phyloP scores from a whole-genome alignment of 2,888 invertebrate genomes.

The Leptinotarsa tumamoca region DNA sequence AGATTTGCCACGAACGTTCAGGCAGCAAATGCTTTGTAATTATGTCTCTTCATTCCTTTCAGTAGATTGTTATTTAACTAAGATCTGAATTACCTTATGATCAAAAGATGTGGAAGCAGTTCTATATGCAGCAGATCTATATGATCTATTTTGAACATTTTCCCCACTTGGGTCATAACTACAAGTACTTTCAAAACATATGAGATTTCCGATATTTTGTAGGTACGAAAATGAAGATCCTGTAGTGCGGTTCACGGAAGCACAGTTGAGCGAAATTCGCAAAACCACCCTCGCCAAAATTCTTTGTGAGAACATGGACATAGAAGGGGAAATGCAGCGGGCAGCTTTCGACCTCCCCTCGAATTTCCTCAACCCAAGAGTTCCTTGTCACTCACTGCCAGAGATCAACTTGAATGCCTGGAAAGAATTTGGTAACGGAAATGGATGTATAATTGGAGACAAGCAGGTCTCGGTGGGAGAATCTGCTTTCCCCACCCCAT shows the following conservation, averaged over 20 bases:
- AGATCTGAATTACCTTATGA: too few relatives aligned
- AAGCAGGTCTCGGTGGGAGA: constrained; percentile 83
- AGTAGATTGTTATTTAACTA: too few relatives aligned
- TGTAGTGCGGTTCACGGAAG: constrained; percentile 83
- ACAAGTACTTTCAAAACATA: too few relatives aligned
- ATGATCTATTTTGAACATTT: too few relatives aligned
- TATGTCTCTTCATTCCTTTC: too few relatives aligned
- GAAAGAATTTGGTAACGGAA: constrained; percentile 76
- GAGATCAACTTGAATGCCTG: constrained; percentile 85
- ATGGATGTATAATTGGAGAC: constrained; percentile 86
- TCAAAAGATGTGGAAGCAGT: too few relatives aligned
- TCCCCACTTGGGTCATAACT: too few relatives aligned
- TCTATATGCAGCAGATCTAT: too few relatives aligned
- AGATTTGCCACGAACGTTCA: too few relatives aligned
- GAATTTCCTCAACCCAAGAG: constrained; percentile 87
- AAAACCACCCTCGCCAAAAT: constrained; percentile 88
- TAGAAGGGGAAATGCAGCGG: constrained; percentile 86
- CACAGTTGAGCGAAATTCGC: constrained; percentile 88
- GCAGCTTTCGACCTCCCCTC: constrained; percentile 92
- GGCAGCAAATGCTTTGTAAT: too few relatives aligned
- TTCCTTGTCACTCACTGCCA: constrained; percentile 85
- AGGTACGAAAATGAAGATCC: constrained; percentile 87
- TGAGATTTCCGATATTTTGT: constrained; percentile 49
- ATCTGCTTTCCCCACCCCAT: constrained; percentile 89
- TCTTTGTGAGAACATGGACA: constrained; percentile 90